Percentiles rank a stretch among this genome's conserved stretches.
These are phyloP conservation scores for Odontesthes bonariensis DNA, from an alignment of 2,113 vertebrate genomes.

Conservation along the genomic window DNA sequence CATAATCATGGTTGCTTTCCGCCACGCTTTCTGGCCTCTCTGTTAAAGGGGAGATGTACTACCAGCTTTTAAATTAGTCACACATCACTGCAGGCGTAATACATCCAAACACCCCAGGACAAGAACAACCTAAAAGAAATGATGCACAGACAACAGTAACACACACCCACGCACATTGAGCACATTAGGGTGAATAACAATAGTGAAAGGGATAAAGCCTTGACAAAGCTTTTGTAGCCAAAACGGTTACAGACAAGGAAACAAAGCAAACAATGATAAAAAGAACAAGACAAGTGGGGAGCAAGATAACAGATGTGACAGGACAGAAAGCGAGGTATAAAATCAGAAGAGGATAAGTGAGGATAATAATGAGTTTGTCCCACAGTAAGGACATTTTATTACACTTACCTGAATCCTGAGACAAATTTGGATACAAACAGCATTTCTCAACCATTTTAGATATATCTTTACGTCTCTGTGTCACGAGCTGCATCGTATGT, in stretches of 20 bases:
- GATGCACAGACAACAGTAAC: slow-evolving; percentile 13
- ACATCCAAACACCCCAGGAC: slow-evolving; percentile 25
- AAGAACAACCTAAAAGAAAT: slow-evolving; percentile 21
- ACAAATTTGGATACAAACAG: no score
- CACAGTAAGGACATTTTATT: no score
- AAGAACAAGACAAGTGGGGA: not conserved
- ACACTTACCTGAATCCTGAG: no score
- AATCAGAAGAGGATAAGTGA: not conserved
- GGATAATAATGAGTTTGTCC: not conserved
- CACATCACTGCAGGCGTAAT: slow-evolving; percentile 49
- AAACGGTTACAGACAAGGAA: not conserved
- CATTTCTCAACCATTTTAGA: no score
- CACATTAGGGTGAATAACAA: slow-evolving; percentile 27
- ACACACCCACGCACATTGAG: not conserved
- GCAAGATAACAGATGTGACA: not conserved
- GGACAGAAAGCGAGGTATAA: not conserved
- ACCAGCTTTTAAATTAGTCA: slow-evolving; percentile 67
- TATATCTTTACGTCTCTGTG: no score
- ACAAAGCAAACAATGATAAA: not conserved
- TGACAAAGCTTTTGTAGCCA: slow-evolving; percentile 4
- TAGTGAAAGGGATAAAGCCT: not conserved
- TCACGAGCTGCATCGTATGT: no score
- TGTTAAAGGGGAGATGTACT: slow-evolving; percentile 54
- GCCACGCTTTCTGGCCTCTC: slow-evolving; percentile 25
- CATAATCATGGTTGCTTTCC: not conserved